Conservation (phyloP, 2,797 vertebrate species). For the Microctenopoma steveboyesi region DNA sequence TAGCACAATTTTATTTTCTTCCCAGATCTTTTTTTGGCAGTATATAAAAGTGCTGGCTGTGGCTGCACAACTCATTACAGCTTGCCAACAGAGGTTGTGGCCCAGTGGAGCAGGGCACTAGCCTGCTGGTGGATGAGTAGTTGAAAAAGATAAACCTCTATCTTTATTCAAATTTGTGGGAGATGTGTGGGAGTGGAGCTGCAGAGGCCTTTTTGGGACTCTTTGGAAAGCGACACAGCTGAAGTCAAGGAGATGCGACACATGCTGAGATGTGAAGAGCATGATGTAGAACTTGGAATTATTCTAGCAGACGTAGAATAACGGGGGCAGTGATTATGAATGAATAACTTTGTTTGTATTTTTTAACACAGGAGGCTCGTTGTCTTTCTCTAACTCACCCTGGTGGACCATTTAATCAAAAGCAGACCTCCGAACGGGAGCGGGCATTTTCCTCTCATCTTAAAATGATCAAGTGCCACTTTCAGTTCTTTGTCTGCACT, state of each 20-base stretch:
- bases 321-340: conserved; percentile 39
- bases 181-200: conserved; percentile 24
- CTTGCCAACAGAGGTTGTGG: conserved; percentile 36
- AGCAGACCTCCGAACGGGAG: conserved; percentile 45
- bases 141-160: conserved; percentile 36
- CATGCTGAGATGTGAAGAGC: conserved; percentile 63
- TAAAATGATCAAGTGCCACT: conserved; percentile 59
- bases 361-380: conserved; percentile 36
- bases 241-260: conserved; percentile 45
- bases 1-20: conserved; percentile 41
- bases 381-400: conserved; percentile 39
- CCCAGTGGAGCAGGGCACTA: conserved; percentile 36
- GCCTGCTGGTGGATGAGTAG: conserved; percentile 41
- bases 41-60: conserved; percentile 45
- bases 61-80: conserved; percentile 56
- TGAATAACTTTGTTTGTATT: conserved; percentile 54
- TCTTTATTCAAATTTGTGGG: conserved; percentile 36
- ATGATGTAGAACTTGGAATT: conserved; percentile 48
- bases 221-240: conserved; percentile 35
- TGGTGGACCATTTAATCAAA: conserved; percentile 44
- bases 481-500: conserved; percentile 63
- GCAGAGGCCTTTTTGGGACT: conserved; percentile 21
- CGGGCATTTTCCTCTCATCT: conserved; percentile 31
- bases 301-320: conserved; percentile 13
- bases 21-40: conserved; percentile 38